Percentiles rank a stretch among this genome's conserved stretches.
Conservation (phyloP, 2,888 invertebrate species). For the Barypeithes pellucidus region DNA sequence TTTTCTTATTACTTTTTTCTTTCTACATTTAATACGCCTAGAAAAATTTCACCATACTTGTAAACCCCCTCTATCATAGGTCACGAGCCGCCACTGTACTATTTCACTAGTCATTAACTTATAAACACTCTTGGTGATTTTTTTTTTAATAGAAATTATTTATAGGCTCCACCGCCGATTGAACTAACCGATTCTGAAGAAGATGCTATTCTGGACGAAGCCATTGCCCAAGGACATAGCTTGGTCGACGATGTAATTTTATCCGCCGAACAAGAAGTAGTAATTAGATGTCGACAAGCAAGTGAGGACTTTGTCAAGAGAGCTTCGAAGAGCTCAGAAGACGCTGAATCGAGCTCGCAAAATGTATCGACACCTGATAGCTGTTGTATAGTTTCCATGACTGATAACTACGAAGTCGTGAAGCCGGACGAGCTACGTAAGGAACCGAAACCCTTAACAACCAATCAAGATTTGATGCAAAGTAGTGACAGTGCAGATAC, state of each 20-base stretch:
- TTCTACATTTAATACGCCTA: no score
- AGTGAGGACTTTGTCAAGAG: background rate
- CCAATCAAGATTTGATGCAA: no score
- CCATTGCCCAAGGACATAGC: background rate
- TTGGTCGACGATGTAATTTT: conserved; percentile 14
- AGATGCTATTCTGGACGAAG: background rate
- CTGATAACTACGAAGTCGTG: background rate
- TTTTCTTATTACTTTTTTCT: no score
- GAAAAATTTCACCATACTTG: no score
- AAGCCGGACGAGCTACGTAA: background rate
- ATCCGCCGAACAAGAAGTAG: conserved; percentile 10
- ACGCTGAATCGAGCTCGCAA: background rate
- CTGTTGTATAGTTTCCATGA: background rate
- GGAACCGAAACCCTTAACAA: no score
- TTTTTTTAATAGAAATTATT: no score
- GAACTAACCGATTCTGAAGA: background rate
- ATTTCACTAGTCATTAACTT: no score
- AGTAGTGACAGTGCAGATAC: no score
- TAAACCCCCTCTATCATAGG: no score
- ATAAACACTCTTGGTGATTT: no score
- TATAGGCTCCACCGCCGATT: background rate
- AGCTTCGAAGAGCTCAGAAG: background rate
- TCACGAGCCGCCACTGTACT: no score
- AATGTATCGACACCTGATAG: background rate
- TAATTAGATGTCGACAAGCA: background rate